phyloP scores from a whole-genome alignment of 1,140 invertebrate species.

The Apocrypta bakeri region DNA sequence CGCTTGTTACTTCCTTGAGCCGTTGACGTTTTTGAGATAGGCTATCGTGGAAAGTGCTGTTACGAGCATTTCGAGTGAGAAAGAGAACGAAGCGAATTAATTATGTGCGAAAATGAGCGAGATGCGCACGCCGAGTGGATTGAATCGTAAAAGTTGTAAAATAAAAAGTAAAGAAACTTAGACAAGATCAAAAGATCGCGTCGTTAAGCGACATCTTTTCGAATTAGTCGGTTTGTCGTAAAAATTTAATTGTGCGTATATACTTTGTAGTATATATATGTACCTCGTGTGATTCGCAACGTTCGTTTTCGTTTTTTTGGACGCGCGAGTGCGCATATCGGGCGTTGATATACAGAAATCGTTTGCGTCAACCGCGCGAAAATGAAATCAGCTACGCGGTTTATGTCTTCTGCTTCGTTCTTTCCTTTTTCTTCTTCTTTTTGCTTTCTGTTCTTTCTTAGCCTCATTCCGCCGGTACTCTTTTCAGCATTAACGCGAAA shows the following conservation, averaged over 20 bases:
- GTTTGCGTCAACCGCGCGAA: background rate
- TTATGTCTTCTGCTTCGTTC: background rate
- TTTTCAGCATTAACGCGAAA: conserved; percentile 10
- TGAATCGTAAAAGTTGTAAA: background rate
- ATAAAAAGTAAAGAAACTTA: background rate
- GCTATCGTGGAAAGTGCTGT: too few species aligned
- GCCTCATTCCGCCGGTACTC: background rate
- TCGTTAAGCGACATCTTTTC: too few species aligned
- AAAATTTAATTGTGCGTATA: background rate
- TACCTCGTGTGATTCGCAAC: background rate
- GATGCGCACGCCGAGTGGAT: background rate
- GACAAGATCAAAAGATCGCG: background rate
- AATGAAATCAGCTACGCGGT: background rate
- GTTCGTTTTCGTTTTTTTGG: background rate
- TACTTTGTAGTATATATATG: too few species aligned
- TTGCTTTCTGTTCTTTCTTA: background rate
- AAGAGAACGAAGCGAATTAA: background rate
- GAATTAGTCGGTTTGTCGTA: background rate
- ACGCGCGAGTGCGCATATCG: too few species aligned
- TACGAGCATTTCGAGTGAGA: too few species aligned
- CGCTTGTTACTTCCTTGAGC: background rate
- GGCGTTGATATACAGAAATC: background rate
- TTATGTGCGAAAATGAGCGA: background rate
- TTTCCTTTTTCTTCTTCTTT: background rate
- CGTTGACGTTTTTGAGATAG: background rate